phyloP scores from a whole-genome alignment of 2,797 vertebrate genomes.

The Synaphobranchus kaupii region DNA sequence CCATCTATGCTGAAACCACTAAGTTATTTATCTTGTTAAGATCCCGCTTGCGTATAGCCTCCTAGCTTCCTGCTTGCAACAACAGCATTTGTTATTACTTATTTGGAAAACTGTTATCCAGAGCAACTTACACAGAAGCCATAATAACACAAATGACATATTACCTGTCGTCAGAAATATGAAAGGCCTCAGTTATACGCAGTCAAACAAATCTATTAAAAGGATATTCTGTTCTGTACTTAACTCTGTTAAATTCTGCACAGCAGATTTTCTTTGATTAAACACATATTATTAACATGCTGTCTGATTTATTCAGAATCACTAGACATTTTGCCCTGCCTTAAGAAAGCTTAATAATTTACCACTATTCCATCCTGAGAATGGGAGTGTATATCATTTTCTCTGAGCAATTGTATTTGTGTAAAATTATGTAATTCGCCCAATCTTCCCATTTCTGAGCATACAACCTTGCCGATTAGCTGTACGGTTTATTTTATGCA shows the following conservation, averaged over 20 bases:
- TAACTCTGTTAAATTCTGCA: neutral
- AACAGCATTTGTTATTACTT: neutral
- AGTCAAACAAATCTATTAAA: neutral
- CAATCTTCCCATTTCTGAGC: neutral
- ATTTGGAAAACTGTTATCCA: neutral
- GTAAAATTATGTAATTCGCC: neutral
- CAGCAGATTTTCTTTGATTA: constrained; percentile 31
- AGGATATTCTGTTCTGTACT: neutral
- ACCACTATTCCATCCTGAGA: neutral
- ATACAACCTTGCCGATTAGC: no score
- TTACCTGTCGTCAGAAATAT: neutral
- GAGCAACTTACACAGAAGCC: neutral
- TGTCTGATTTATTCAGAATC: neutral
- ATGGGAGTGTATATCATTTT: neutral
- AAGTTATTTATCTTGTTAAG: neutral
- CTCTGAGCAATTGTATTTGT: neutral
- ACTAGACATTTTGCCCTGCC: neutral
- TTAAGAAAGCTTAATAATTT: neutral
- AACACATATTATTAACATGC: neutral
- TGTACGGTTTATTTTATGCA: no score
- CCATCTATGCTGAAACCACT: neutral
- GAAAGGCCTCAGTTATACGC: neutral
- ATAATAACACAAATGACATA: neutral
- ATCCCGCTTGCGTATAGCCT: neutral
- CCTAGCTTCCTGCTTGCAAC: neutral